phyloP scores from a whole-genome alignment of 1,140 invertebrate genomes.

The Drosophila arawakana region DNA sequence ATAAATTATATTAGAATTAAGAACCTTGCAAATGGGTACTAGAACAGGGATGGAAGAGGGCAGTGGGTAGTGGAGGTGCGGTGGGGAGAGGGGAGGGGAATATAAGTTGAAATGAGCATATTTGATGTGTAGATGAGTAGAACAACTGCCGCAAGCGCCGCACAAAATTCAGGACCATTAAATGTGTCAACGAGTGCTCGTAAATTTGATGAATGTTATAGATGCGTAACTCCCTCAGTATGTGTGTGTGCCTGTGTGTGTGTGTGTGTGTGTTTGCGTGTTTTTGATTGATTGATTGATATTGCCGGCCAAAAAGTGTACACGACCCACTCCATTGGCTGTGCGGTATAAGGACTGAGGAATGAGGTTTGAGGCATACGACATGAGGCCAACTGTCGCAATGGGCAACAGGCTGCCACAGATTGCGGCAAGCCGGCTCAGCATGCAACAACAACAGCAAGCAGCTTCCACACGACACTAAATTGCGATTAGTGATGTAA shows the following conservation, averaged over 20 bases:
- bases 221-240: no score
- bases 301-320: not conserved
- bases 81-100: not conserved
- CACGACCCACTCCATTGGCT: not conserved
- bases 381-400: slow-evolving; percentile 58
- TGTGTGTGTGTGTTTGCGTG: slow-evolving; percentile 3
- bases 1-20: slow-evolving; percentile 7
- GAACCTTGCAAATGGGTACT: no score
- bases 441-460: not conserved
- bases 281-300: slow-evolving; percentile 65
- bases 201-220: slow-evolving; percentile 46
- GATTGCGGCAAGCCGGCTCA: slow-evolving; percentile 29
- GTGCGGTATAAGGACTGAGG: no score
- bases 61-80: no score
- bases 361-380: not conserved
- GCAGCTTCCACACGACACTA: not conserved
- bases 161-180: slow-evolving; percentile 25
- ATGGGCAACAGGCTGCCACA: slow-evolving; percentile 38
- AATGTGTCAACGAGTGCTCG: slow-evolving; percentile 49
- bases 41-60: no score
- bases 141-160: slow-evolving; percentile 8
- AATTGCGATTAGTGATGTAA: slow-evolving; percentile 5
- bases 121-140: slow-evolving; percentile 8
- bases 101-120: not conserved
- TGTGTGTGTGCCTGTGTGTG: no score